Percentiles rank a stretch among this genome's conserved stretches.
Conservation (phyloP, 1,140 invertebrate genomes). For the Zelostemma sp. region DNA sequence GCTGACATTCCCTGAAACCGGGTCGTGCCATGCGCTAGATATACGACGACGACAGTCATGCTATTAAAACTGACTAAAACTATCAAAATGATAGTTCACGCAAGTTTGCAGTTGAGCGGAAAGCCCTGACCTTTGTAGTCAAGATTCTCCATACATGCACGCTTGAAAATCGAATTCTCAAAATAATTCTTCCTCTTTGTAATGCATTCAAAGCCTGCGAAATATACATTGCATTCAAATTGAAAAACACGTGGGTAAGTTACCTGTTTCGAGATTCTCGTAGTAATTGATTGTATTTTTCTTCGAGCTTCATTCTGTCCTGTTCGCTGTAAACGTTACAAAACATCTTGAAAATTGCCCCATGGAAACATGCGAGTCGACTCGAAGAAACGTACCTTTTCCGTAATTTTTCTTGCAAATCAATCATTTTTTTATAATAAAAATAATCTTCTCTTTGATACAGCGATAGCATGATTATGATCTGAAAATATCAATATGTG, state of each 20-base stretch:
- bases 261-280: constrained; percentile 62
- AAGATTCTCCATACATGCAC: neutral
- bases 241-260: neutral
- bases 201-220: neutral
- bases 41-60: constrained; percentile 2
- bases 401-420: constrained; percentile 61
- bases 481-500: constrained; percentile 1
- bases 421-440: constrained; percentile 61
- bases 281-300: constrained; percentile 59
- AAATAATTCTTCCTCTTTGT: neutral
- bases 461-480: constrained; percentile 47
- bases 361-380: too few species aligned
- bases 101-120: neutral
- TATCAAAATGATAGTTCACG: neutral
- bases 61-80: neutral
- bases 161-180: neutral
- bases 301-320: constrained; percentile 63
- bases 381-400: constrained; percentile 53
- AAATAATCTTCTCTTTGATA: constrained; percentile 47
- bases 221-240: neutral
- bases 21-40: constrained; percentile 43
- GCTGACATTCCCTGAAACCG: too few species aligned
- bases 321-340: constrained; percentile 55
- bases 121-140: constrained; percentile 3
- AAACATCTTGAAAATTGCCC: neutral